phyloP scores from a whole-genome alignment of 1,140 invertebrate species.

The Zaprionus ornatus region DNA sequence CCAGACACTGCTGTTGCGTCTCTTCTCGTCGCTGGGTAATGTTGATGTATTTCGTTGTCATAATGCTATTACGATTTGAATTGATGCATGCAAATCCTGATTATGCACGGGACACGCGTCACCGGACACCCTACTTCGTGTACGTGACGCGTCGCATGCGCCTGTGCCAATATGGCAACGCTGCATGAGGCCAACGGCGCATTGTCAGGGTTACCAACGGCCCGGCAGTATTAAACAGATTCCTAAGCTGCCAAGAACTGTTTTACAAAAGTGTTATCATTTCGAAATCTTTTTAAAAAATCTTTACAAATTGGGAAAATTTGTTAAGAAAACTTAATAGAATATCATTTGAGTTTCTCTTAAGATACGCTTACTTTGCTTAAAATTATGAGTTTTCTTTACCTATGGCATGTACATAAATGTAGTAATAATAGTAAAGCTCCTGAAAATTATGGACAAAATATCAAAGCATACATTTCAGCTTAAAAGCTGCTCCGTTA shows the following conservation, averaged over 20 bases:
- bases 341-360: too few species aligned
- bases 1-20: background rate
- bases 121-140: conserved; percentile 37
- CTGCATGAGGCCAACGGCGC: conserved; percentile 35
- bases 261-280: too few species aligned
- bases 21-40: conserved; percentile 17
- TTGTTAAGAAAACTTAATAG: too few species aligned
- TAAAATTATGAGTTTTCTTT: background rate
- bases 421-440: background rate
- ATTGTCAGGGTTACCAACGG: conserved; percentile 63
- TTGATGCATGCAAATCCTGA: conserved; percentile 79
- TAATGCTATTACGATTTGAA: conserved; percentile 55
- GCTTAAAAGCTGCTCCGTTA: background rate
- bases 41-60: conserved; percentile 64
- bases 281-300: too few species aligned
- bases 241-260: too few species aligned
- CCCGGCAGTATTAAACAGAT: background rate
- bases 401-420: background rate
- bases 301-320: too few species aligned
- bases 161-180: conserved; percentile 67
- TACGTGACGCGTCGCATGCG: conserved; percentile 55
- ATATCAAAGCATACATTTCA: background rate
- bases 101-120: conserved; percentile 73
- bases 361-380: background rate
- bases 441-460: background rate